These are phyloP conservation scores for Phlogophora meticulosa DNA, from an alignment of 2,888 invertebrate genomes.

Conservation along the genomic window DNA sequence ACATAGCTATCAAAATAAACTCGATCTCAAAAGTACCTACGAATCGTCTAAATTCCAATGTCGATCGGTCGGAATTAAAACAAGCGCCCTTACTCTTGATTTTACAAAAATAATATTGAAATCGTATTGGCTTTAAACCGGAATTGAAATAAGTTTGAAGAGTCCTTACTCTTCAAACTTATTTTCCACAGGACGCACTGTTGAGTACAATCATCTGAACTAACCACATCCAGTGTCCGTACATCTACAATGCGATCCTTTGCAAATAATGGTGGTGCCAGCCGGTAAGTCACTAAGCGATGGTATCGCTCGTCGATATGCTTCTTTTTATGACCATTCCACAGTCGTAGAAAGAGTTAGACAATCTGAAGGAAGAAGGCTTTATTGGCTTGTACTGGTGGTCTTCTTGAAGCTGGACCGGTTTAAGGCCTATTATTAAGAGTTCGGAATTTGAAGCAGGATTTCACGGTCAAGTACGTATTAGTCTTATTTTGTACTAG, in stretches of 20 bases:
- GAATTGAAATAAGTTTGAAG: no score
- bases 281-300: conserved; percentile 87
- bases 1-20: no score
- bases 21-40: no score
- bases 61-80: no score
- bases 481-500: no score
- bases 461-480: background rate
- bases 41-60: no score
- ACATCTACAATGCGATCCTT: conserved; percentile 70
- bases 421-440: conserved; percentile 1
- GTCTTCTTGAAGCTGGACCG: conserved; percentile 21
- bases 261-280: conserved; percentile 81
- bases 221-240: conserved; percentile 68
- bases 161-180: no score
- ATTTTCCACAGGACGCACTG: no score
- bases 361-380: conserved; percentile 69
- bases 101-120: no score
- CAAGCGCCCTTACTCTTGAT: no score
- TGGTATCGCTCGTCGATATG: conserved; percentile 87
- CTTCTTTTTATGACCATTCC: conserved; percentile 86
- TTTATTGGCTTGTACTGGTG: conserved; percentile 57
- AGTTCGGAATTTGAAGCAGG: background rate
- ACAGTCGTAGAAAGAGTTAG: conserved; percentile 81
- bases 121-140: no score
- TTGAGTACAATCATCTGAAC: background rate